phyloP scores from a whole-genome alignment of 2,888 invertebrate genomes.

The Cyrtodaria siliqua region DNA sequence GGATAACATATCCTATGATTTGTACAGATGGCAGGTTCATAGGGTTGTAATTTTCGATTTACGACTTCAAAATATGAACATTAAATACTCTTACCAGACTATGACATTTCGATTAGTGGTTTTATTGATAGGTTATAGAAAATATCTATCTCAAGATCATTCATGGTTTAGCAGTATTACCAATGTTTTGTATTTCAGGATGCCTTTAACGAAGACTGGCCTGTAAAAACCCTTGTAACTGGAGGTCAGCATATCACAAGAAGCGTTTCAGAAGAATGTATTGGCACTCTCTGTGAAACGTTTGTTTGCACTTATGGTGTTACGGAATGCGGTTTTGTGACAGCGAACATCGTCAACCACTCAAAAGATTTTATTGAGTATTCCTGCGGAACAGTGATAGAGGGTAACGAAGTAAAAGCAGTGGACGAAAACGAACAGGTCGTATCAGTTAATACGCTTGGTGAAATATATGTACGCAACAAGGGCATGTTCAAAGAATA shows the following conservation, averaged over 20 bases:
- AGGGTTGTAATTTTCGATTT: too few relatives aligned
- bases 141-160: too few relatives aligned
- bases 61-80: too few relatives aligned
- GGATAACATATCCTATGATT: too few relatives aligned
- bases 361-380: slow-evolving; percentile 17
- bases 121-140: too few relatives aligned
- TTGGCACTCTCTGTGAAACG: slow-evolving; percentile 1
- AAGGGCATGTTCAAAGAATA: slow-evolving; percentile 26
- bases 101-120: too few relatives aligned
- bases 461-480: slow-evolving; percentile 42
- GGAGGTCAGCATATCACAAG: slow-evolving; percentile 36
- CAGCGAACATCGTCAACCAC: not conserved
- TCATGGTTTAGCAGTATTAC: too few relatives aligned
- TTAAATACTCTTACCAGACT: too few relatives aligned
- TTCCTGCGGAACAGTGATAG: slow-evolving; percentile 14
- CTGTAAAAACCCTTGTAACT: slow-evolving; percentile 10
- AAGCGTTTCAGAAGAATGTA: slow-evolving; percentile 4
- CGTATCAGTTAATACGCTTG: slow-evolving; percentile 26
- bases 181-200: slow-evolving; percentile 8
- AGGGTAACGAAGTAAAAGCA: slow-evolving; percentile 33
- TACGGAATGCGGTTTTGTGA: slow-evolving; percentile 15
- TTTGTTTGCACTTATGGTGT: slow-evolving; percentile 19
- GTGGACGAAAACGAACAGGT: slow-evolving; percentile 17
- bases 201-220: slow-evolving; percentile 21
- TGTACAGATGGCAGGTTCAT: too few relatives aligned